Evolutionary conservation across 2,888 invertebrate species (phyloP), one percentile per base, ranked within the genome.

Genomic region (Dione juno): DNA sequence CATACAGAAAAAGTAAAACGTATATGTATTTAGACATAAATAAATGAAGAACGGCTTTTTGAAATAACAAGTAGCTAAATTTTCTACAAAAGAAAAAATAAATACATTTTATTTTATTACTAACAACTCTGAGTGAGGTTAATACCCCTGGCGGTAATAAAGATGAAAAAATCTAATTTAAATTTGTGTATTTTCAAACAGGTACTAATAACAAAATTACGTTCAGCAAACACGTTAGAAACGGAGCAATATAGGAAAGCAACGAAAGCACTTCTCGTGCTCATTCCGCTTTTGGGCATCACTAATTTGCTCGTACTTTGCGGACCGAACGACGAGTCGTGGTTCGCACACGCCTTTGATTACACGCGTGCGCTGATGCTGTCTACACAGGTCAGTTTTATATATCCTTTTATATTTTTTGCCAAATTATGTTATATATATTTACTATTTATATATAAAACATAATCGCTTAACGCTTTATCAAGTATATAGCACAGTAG

Each of bases 211-310:
- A 98, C 98, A 41, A 98, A 99, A 83, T 94, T 98, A 7, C 95
- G 98, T 63, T 98, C 98, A 21, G 97, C 98, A 16, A 98, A 97
- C 83, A 97, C 97, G 1, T 93, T 97, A 65, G 98, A 98, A 88
- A 97, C 98, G 6, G 96, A 97, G 80, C 98, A 98, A 86, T 97
- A 97, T 86, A 94, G 97, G 75, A 98, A 98, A 87, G 98, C 98
- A 0, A 96, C 97, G 9, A 98, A 98, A 86, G 98, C 98, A 0
- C 94, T 98, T 45, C 92, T 98, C 37, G 98, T 99, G 35, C 94
- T 99, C 58, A 97, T 98, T 84, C 99, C 98, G n/a, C 94, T 99
- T 68, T 94, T 99, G 75, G 98, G 98, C 61, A 96, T 98, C 78
- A 98, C 98, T 1, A 98, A 99, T 88, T 94, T 98, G 75, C 94